phyloP scores from a whole-genome alignment of 2,113 vertebrate species.

The Procavia capensis region DNA sequence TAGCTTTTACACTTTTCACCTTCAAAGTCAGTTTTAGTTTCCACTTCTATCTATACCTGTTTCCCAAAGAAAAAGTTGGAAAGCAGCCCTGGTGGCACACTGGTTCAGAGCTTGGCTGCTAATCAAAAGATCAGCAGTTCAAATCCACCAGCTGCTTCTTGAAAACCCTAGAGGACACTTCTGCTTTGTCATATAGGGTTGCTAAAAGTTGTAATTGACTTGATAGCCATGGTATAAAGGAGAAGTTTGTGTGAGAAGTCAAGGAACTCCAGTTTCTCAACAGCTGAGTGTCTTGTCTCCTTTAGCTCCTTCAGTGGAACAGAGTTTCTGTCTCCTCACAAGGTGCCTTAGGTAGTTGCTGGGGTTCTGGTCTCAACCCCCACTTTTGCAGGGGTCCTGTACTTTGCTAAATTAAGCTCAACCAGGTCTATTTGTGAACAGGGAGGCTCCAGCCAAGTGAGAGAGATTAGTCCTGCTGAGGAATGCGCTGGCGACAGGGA shows the following conservation, averaged over 20 bases:
- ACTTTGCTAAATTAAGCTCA: constrained; percentile 73
- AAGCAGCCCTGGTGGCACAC: background rate
- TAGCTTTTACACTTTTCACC: background rate
- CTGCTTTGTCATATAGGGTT: too few species aligned
- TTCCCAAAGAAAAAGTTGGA: background rate
- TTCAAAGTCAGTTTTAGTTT: background rate
- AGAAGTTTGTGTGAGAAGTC: background rate
- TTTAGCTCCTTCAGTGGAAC: background rate
- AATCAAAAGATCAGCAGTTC: too few species aligned
- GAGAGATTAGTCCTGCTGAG: constrained; percentile 31
- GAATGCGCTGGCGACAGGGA: constrained; percentile 65
- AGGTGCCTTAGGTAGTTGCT: background rate
- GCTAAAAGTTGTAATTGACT: too few species aligned
- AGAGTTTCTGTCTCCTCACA: background rate
- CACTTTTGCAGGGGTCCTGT: background rate
- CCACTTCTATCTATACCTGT: background rate
- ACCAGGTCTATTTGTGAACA: constrained; percentile 64
- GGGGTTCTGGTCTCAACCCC: background rate
- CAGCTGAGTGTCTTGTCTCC: background rate
- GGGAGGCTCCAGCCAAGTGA: constrained; percentile 63
- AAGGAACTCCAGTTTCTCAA: background rate
- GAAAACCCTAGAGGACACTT: too few species aligned
- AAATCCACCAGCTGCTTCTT: too few species aligned
- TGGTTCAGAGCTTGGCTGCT: too few species aligned
- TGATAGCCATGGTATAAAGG: background rate